phyloP scores from a whole-genome alignment of 2,888 invertebrate genomes.

The Anorthoa munda region DNA sequence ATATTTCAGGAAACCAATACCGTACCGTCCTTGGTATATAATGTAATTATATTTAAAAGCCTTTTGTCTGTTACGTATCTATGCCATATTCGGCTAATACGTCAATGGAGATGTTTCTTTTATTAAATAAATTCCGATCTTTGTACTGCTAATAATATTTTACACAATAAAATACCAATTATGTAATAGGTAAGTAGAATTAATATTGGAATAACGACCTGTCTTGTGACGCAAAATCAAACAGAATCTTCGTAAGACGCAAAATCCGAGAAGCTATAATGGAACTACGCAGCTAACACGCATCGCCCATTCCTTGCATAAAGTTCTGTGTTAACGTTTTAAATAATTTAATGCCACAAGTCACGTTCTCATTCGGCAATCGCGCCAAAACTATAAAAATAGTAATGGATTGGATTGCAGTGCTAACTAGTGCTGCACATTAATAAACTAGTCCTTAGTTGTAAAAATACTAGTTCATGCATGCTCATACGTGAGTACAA shows the following conservation, averaged over 20 bases:
- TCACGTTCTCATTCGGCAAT: slow-evolving; percentile 69
- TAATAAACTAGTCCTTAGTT: not conserved
- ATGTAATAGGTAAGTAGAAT: slow-evolving; percentile 20
- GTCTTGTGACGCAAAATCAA: slow-evolving; percentile 28
- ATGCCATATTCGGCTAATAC: not conserved
- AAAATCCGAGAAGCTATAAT: slow-evolving; percentile 36
- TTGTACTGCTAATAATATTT: not conserved
- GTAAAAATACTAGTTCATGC: slow-evolving; percentile 18
- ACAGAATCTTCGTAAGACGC: slow-evolving; percentile 36
- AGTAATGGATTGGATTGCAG: slow-evolving; percentile 30
- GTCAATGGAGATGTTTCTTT: not conserved
- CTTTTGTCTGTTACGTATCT: not conserved
- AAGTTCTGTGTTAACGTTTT: slow-evolving; percentile 61
- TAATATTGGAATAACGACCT: slow-evolving; percentile 17
- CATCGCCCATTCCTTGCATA: slow-evolving; percentile 63
- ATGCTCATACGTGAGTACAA: not conserved
- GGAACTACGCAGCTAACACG: slow-evolving; percentile 56
- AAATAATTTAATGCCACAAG: slow-evolving; percentile 60
- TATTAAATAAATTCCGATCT: slow-evolving; percentile 1
- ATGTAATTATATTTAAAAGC: not conserved
- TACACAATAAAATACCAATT: slow-evolving; percentile 9
- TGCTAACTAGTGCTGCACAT: slow-evolving; percentile 28
- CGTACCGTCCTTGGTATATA: not conserved
- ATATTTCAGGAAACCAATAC: not conserved
- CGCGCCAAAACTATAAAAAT: slow-evolving; percentile 64